Percentiles rank a stretch among this genome's conserved stretches.
Evolutionary conservation across 2,113 vertebrate species (phyloP).

Genomic region (Neogobius melanostomus): DNA sequence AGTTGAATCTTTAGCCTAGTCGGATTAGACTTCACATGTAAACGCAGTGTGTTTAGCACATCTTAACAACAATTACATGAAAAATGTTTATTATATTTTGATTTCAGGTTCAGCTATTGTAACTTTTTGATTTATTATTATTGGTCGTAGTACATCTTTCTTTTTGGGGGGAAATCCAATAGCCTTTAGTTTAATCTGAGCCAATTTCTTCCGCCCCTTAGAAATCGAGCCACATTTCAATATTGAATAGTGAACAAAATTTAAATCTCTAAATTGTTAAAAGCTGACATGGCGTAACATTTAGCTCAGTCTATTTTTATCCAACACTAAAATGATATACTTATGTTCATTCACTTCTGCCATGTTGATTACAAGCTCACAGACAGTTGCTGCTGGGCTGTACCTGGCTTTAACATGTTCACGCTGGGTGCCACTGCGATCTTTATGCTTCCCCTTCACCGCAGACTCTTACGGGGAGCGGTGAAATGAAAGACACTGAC

Average conservation of each 20-base stretch:
- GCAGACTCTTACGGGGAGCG: neutral
- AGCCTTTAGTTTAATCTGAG: no score
- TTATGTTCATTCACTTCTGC: constrained; percentile 1
- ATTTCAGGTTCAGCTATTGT: no score
- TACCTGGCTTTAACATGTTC: constrained; percentile 3
- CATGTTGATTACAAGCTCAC: constrained; percentile 2
- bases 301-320: neutral
- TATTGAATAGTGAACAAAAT: neutral
- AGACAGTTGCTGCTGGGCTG: constrained; percentile 2
- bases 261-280: neutral
- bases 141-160: no score
- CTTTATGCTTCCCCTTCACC: constrained; percentile 3
- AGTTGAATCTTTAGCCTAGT: no score
- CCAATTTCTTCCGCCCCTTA: neutral
- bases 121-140: no score
- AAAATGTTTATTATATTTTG: no score
- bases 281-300: neutral
- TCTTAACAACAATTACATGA: no score
- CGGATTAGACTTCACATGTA: no score
- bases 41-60: no score
- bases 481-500: neutral
- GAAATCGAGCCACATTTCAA: neutral
- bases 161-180: neutral
- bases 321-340: neutral
- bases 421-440: neutral